Evolutionary conservation across 2,113 vertebrate genomes (phyloP).

Genomic region (Microtus pennsylvanicus): DNA sequence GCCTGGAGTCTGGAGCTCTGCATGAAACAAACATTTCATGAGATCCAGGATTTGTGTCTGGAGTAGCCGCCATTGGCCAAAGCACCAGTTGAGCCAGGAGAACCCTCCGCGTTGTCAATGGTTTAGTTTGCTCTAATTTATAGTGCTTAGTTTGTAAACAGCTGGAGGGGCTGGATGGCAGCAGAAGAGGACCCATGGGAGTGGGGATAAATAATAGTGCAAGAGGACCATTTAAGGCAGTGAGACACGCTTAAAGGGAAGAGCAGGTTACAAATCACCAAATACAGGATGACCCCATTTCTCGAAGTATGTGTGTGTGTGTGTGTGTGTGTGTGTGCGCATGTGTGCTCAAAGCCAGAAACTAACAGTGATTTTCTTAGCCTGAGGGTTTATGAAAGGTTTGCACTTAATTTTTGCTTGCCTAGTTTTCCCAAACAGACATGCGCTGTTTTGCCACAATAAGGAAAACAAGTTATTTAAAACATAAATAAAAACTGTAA

Average conservation of each 20-base stretch:
- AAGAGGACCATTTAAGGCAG: constrained; percentile 54
- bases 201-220: not conserved
- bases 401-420: constrained; percentile 60
- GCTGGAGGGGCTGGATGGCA: not conserved
- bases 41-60: not conserved
- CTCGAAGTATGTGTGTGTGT: not conserved
- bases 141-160: constrained; percentile 42
- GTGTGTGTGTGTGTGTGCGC: not conserved
- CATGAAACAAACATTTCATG: constrained; percentile 56
- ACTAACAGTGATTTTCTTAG: constrained; percentile 24
- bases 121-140: constrained; percentile 9
- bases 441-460: constrained; percentile 77
- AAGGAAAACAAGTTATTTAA: constrained; percentile 77
- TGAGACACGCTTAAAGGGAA: not conserved
- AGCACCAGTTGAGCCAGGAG: constrained; percentile 51
- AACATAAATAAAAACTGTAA: constrained; percentile 77
- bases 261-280: constrained; percentile 19
- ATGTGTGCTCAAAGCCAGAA: not conserved
- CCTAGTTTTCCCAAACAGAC: constrained; percentile 66
- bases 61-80: constrained; percentile 27
- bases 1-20: constrained; percentile 64
- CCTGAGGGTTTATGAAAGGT: constrained; percentile 41
- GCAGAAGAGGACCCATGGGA: not conserved
- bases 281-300: constrained; percentile 19
- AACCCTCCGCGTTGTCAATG: not conserved